Conservation (phyloP, 1,140 invertebrate genomes). For the Drosophila pseudoananassae region DNA sequence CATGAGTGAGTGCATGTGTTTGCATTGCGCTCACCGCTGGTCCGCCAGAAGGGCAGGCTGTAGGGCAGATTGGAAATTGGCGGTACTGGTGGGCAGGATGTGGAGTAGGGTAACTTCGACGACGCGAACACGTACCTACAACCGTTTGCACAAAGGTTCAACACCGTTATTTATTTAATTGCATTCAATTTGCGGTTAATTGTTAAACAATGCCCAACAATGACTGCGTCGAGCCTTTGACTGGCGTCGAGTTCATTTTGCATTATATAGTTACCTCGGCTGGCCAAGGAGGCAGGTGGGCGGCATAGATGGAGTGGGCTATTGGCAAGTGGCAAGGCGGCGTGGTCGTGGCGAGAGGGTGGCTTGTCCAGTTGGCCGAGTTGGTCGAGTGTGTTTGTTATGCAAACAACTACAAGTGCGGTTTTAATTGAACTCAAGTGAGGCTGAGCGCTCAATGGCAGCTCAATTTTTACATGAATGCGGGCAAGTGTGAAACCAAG, state of each 20-base stretch:
- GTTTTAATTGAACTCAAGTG: conserved; percentile 82
- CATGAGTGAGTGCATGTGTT: conserved; percentile 33
- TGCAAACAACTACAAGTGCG: conserved; percentile 74
- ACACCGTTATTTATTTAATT: conserved; percentile 82
- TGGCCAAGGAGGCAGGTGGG: neutral
- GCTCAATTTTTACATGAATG: conserved; percentile 53
- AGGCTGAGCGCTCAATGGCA: conserved; percentile 35
- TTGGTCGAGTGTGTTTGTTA: conserved; percentile 47
- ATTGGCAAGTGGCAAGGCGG: neutral
- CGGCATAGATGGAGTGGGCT: neutral
- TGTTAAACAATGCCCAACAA: conserved; percentile 74
- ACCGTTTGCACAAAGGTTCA: conserved; percentile 75
- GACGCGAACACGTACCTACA: conserved; percentile 59
- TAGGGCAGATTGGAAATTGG: conserved; percentile 6
- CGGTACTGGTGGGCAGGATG: neutral
- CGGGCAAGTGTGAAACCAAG: conserved; percentile 51
- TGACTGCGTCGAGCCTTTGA: conserved; percentile 30
- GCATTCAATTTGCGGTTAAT: conserved; percentile 82
- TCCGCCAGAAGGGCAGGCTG: conserved; percentile 2
- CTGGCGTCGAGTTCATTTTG: conserved; percentile 33
- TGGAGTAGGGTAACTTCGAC: conserved; percentile 32
- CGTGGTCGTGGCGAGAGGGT: neutral
- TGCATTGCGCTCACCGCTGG: conserved; percentile 21
- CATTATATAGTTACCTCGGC: conserved; percentile 16
- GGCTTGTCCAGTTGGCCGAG: conserved; percentile 48